These are phyloP conservation scores for Euclidia mi DNA, from an alignment of 2,888 invertebrate species.

Conservation along the genomic window DNA sequence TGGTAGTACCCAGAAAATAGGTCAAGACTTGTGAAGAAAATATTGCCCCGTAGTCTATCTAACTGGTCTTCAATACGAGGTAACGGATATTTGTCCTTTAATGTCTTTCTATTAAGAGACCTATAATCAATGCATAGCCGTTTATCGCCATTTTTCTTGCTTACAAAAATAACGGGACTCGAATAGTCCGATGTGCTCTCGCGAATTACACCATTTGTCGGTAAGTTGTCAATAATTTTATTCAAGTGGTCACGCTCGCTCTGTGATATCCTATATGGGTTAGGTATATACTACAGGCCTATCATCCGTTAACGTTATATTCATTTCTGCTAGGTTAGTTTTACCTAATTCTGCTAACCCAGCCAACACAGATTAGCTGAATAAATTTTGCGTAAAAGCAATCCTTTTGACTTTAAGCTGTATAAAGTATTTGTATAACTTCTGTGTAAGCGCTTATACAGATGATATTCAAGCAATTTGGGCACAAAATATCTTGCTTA, in stretches of 20 bases:
- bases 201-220: background rate
- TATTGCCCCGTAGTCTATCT: constrained; percentile 6
- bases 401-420: too few species aligned
- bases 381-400: too few species aligned
- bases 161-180: constrained; percentile 28
- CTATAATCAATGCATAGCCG: constrained; percentile 44
- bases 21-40: background rate
- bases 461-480: too few species aligned
- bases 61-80: constrained; percentile 25
- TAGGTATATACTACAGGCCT: constrained; percentile 12
- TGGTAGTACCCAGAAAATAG: background rate
- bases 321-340: constrained; percentile 10
- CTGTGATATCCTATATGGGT: constrained; percentile 6
- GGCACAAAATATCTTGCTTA: too few species aligned
- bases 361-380: too few species aligned
- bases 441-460: too few species aligned
- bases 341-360: constrained; percentile 4
- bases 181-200: background rate
- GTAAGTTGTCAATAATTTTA: background rate
- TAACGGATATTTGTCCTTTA: constrained; percentile 35
- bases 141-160: constrained; percentile 37
- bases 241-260: constrained; percentile 5
- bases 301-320: background rate
- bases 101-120: constrained; percentile 34
- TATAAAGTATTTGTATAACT: too few species aligned